Base-by-base conservation (phyloP, 2,113 vertebrate genomes). In the Malurus alboscapulatus region DNA sequence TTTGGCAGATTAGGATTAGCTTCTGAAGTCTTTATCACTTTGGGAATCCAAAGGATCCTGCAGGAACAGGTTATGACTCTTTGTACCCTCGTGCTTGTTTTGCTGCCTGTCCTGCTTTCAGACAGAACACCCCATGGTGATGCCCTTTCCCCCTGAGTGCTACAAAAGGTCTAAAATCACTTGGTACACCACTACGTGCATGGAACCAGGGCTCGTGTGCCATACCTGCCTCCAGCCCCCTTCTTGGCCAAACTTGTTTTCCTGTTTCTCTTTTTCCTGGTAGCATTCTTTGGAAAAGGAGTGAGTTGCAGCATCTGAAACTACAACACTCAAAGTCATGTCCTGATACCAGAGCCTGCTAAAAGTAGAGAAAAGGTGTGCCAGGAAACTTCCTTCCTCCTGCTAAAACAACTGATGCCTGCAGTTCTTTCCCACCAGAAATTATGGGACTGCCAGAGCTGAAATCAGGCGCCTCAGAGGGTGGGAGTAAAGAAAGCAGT, bases 271-370 rank as follows among this genome's bases (percentile, higher is more conserved):
- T 76, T 91, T 66, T 62, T 55, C 50, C 12, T 1, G 2, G 34
- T n/a, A 51, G 8, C 50, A 9, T 8, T 17, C 40, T 85, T 76
- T 22, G 66, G 59, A 68, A 45, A n/a, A 82, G 44, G 8, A 57
- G 27, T 10, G 5, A 7, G 17, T 20, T 36, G 15, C 27, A 59
- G 36, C 7, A 84, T 12, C 24, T 74, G 10, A 75, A 87, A 24
- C 2, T 4, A 61, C 18, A 24, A 24, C 4, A 59, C 0, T 0
- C 21, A 14, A 44, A 92, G 30, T 71, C n/a, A 63, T 0, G 0
- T 45, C 45, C 16, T 80, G 54, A 26, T 5, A n/a, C 67, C 17
- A 62, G 4, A 62, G 6, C 12, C 71, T 65, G 19, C 27, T 34
- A 36, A 83, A 82, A 68, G 6, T 50, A 87, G 50, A 79, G 6